These are phyloP conservation scores for Antrozous pallidus DNA, from an alignment of 2,797 vertebrate species.

Conservation along the genomic window DNA sequence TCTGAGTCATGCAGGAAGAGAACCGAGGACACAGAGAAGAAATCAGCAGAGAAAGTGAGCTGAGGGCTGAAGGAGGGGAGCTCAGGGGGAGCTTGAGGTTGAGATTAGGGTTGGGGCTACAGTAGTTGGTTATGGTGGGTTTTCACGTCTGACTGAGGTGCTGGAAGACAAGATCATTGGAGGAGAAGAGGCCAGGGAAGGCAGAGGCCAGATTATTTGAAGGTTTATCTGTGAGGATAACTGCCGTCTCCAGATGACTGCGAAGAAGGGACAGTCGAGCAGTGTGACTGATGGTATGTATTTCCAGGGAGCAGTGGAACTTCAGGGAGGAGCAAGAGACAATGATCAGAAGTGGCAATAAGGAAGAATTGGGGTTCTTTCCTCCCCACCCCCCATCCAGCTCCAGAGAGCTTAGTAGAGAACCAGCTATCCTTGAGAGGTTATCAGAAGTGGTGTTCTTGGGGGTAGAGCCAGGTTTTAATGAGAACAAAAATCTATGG, in stretches of 20 bases:
- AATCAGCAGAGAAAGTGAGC: background rate
- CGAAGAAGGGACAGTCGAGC: no score
- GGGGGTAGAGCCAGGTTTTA: background rate
- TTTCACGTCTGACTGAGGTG: background rate
- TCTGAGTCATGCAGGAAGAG: background rate
- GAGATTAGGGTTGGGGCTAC: background rate
- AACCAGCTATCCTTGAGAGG: background rate
- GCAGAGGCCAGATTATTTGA: background rate
- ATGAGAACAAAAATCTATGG: background rate
- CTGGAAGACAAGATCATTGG: background rate
- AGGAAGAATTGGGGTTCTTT: background rate
- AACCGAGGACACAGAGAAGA: background rate
- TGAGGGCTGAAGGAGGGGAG: background rate
- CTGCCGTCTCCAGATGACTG: no score
- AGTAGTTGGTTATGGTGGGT: background rate
- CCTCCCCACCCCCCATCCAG: rapidly evolving
- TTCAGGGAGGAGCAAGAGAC: background rate
- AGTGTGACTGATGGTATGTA: background rate
- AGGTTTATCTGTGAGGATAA: background rate
- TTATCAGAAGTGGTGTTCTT: background rate
- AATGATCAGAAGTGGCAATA: background rate
- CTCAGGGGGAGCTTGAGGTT: background rate
- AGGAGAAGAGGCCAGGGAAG: background rate
- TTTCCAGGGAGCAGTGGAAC: background rate
- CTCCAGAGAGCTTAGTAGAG: background rate